phyloP scores from a whole-genome alignment of 2,888 invertebrate genomes.

The Drosophila atripex region DNA sequence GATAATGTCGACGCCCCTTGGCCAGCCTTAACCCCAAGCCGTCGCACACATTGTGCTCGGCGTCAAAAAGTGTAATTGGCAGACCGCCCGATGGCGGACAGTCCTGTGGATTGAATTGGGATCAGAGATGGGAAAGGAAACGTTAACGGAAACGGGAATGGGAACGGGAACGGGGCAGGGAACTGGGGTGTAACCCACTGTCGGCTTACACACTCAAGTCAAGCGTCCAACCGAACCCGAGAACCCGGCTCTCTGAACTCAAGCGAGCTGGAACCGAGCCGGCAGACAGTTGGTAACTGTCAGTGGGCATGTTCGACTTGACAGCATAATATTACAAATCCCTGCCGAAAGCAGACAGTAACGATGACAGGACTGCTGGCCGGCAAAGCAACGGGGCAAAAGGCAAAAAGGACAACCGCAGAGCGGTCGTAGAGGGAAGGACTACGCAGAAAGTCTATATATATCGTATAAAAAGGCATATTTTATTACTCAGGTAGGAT shows the following conservation, averaged over 20 bases:
- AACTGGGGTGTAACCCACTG: constrained; percentile 58
- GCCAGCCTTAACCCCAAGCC: constrained; percentile 3
- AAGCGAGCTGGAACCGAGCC: constrained; percentile 38
- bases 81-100: constrained; percentile 60
- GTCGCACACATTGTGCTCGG: constrained; percentile 49
- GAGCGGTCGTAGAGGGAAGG: constrained; percentile 8
- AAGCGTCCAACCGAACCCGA: constrained; percentile 58
- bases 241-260: constrained; percentile 20
- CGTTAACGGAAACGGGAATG: not conserved
- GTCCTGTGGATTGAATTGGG: constrained; percentile 16
- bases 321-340: constrained; percentile 81
- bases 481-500: constrained; percentile 45
- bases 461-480: constrained; percentile 47
- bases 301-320: constrained; percentile 78
- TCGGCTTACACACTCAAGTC: constrained; percentile 73
- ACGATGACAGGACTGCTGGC: constrained; percentile 70
- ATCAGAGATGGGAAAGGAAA: not conserved
- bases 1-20: constrained; percentile 10
- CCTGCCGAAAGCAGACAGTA: constrained; percentile 80
- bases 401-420: constrained; percentile 73
- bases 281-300: constrained; percentile 74
- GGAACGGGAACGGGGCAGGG: constrained; percentile 36
- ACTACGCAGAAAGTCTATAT: constrained; percentile 4
- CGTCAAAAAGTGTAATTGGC: constrained; percentile 82
- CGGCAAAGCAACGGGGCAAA: constrained; percentile 46